Evolutionary conservation across 2,797 vertebrate genomes (phyloP).

Genomic region (Bovichtus diacanthus): DNA sequence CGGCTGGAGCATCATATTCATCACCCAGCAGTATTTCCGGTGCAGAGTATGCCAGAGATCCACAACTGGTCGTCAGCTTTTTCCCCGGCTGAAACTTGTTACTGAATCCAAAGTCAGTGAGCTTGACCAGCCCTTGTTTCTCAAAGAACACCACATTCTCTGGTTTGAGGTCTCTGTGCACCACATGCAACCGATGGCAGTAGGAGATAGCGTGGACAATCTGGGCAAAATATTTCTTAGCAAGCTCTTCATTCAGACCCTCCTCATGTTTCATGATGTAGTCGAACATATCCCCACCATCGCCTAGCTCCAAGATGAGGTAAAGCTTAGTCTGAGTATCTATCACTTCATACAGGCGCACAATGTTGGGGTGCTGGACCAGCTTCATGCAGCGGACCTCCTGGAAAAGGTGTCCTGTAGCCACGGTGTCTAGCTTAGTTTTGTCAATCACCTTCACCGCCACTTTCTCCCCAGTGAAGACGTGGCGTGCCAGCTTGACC

Average conservation of each 20-base stretch:
- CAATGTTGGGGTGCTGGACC: constrained; percentile 98
- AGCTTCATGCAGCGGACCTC: constrained; percentile 99
- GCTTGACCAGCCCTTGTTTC: constrained; percentile 97
- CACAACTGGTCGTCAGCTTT: constrained; percentile 98
- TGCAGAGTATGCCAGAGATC: constrained; percentile 96
- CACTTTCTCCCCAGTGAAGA: constrained; percentile 98
- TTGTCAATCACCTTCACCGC: constrained; percentile 99
- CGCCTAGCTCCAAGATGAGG: constrained; percentile 96
- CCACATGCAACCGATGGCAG: constrained; percentile 97
- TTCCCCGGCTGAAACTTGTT: constrained; percentile 99
- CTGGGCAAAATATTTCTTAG: constrained; percentile 98
- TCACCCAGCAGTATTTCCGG: constrained; percentile 98
- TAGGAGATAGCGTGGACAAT: constrained; percentile 99
- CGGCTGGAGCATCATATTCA: constrained; percentile 97
- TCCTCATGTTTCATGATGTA: constrained; percentile 99
- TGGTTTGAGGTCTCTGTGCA: constrained; percentile 97
- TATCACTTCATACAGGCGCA: constrained; percentile 97
- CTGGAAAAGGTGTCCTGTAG: constrained; percentile 97
- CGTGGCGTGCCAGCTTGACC: constrained; percentile 97
- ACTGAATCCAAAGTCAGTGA: constrained; percentile 99
- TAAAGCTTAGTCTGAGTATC: constrained; percentile 99
- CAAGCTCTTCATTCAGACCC: constrained; percentile 95
- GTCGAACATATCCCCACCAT: constrained; percentile 98
- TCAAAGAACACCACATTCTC: constrained; percentile 99
- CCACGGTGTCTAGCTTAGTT: constrained; percentile 95